These are phyloP conservation scores for Takifugu flavidus DNA, from an alignment of 2,113 vertebrate genomes.

Conservation along the genomic window DNA sequence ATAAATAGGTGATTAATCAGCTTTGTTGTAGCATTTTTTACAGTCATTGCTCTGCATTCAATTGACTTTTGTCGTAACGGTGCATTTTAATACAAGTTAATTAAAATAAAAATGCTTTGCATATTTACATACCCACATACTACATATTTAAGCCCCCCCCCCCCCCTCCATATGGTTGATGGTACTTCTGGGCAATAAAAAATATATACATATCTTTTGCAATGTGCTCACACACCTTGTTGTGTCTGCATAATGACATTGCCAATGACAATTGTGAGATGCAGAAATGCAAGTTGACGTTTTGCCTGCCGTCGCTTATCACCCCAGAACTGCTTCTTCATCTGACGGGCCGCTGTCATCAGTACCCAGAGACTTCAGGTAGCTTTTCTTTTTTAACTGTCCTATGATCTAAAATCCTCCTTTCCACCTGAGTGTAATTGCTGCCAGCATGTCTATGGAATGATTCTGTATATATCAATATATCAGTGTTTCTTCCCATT, in stretches of 20 bases:
- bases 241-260: slow-evolving; percentile 1
- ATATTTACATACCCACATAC: slow-evolving; percentile 2
- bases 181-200: background rate
- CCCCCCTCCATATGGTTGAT: background rate
- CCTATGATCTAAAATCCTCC: slow-evolving; percentile 8
- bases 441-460: slow-evolving; percentile 12
- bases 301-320: slow-evolving; percentile 13
- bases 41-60: background rate
- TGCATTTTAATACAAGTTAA: background rate
- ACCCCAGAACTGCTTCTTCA: too few species aligned
- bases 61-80: background rate
- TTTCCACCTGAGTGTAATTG: slow-evolving; percentile 20
- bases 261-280: slow-evolving; percentile 18
- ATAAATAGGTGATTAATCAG: slow-evolving; percentile 1
- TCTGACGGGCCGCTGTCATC: too few species aligned
- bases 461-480: slow-evolving; percentile 34
- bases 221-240: too few species aligned
- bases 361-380: too few species aligned
- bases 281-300: slow-evolving; percentile 14
- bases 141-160: background rate
- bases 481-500: slow-evolving; percentile 41
- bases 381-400: background rate
- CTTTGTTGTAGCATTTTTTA: slow-evolving; percentile 9
- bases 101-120: background rate
- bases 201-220: background rate